Evolutionary conservation across 2,888 invertebrate genomes (phyloP).

Genomic region (Heliothis peltigera): DNA sequence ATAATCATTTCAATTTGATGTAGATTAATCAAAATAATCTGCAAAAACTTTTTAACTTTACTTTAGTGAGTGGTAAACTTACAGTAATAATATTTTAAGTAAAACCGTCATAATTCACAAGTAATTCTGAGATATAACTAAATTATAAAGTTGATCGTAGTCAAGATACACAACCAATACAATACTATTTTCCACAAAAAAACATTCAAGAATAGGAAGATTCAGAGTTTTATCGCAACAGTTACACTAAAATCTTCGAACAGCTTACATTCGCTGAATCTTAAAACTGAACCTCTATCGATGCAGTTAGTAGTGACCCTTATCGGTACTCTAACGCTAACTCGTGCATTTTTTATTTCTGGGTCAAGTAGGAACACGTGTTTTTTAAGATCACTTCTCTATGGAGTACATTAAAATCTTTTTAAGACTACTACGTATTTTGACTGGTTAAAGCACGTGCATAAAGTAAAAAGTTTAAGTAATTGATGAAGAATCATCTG

Average conservation of each 20-base stretch:
- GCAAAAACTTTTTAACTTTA: no score
- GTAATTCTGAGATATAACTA: no score
- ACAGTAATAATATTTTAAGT: no score
- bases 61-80: no score
- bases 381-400: conserved; percentile 51
- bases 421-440: conserved; percentile 30
- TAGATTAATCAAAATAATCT: no score
- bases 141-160: no score
- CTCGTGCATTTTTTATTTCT: conserved; percentile 58
- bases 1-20: no score
- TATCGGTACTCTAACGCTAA: conserved; percentile 24
- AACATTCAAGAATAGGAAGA: no score
- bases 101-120: no score
- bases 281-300: conserved; percentile 16
- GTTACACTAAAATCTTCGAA: background rate
- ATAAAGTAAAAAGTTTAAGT: conserved; percentile 21
- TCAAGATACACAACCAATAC: no score
- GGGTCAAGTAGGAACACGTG: conserved; percentile 58
- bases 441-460: conserved; percentile 27
- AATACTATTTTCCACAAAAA: no score
- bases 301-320: conserved; percentile 39
- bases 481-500: background rate
- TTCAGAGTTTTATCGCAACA: no score
- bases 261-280: conserved; percentile 18
- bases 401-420: conserved; percentile 38